phyloP scores from a whole-genome alignment of 2,888 invertebrate genomes.

The Athalia circularis region DNA sequence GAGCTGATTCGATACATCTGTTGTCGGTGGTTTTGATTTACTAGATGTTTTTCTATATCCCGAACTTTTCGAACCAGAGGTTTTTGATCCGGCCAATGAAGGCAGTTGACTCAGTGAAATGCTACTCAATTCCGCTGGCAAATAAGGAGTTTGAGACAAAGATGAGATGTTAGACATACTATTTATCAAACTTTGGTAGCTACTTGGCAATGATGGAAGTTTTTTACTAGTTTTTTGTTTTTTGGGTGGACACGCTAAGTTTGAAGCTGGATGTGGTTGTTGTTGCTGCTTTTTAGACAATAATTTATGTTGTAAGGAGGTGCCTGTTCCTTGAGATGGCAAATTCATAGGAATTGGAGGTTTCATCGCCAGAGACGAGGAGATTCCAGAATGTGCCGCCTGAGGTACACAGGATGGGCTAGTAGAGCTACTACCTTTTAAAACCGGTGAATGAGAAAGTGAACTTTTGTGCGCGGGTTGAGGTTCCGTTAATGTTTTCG shows the following conservation, averaged over 20 bases:
- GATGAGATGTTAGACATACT: slow-evolving; percentile 54
- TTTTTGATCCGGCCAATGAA: slow-evolving; percentile 50
- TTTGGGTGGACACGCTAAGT: slow-evolving; percentile 52
- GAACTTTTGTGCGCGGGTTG: slow-evolving; percentile 65
- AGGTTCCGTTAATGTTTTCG: slow-evolving; percentile 65
- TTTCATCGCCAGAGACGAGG: slow-evolving; percentile 57
- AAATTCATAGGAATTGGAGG: slow-evolving; percentile 58
- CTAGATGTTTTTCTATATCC: slow-evolving; percentile 51
- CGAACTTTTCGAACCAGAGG: slow-evolving; percentile 51
- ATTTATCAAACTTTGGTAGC: slow-evolving; percentile 56
- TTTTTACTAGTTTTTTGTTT: slow-evolving; percentile 58
- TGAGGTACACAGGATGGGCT: slow-evolving; percentile 56
- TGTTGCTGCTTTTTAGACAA: slow-evolving; percentile 68
- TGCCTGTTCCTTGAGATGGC: slow-evolving; percentile 56
- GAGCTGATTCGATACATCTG: slow-evolving; percentile 51
- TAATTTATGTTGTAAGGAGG: slow-evolving; percentile 68
- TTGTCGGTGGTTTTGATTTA: slow-evolving; percentile 54
- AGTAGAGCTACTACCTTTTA: slow-evolving; percentile 54
- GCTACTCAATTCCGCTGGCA: slow-evolving; percentile 63
- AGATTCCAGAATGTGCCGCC: slow-evolving; percentile 57
- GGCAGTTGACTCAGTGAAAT: slow-evolving; percentile 65
- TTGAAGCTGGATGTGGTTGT: slow-evolving; percentile 51
- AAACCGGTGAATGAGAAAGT: slow-evolving; percentile 56
- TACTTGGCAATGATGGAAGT: slow-evolving; percentile 56
- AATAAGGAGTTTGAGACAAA: slow-evolving; percentile 56